Percentiles rank a stretch among this genome's conserved stretches.
These are phyloP conservation scores for Dendrocincla fuliginosa DNA, from an alignment of 2,797 vertebrate species.

Conservation along the genomic window DNA sequence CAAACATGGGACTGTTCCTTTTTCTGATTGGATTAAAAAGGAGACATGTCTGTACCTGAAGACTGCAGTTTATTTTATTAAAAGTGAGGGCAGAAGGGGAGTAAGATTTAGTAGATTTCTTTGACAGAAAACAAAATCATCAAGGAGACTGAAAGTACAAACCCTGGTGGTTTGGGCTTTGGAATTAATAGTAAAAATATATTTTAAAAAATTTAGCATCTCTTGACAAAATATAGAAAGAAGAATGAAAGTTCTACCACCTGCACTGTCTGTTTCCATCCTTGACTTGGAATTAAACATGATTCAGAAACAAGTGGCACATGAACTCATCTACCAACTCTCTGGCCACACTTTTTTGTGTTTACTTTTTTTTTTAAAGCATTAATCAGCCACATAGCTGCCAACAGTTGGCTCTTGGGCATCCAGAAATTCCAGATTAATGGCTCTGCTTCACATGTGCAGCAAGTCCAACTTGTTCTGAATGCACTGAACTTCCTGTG, in stretches of 20 bases:
- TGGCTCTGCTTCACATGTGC: not conserved
- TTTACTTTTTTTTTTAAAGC: not conserved
- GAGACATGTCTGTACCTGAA: not conserved
- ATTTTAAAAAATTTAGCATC: not conserved
- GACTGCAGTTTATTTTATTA: not conserved
- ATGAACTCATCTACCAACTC: not conserved
- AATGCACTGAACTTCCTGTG: not conserved
- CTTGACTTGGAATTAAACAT: not conserved
- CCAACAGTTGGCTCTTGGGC: not conserved
- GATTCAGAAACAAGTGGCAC: not conserved
- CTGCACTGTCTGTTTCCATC: not conserved
- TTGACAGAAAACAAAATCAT: not conserved
- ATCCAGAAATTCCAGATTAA: not conserved
- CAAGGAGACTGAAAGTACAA: not conserved
- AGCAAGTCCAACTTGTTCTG: slow-evolving; percentile 23
- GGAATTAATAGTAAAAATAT: not conserved
- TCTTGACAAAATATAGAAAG: not conserved
- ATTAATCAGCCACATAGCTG: not conserved
- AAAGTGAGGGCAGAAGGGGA: not conserved
- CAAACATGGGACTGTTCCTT: not conserved
- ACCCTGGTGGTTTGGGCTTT: not conserved
- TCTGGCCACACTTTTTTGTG: not conserved
- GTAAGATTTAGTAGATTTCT: not conserved
- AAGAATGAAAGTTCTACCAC: not conserved
- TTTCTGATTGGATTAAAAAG: not conserved